These are phyloP conservation scores for Rynchops niger DNA, from an alignment of 2,113 vertebrate genomes.

Conservation along the genomic window DNA sequence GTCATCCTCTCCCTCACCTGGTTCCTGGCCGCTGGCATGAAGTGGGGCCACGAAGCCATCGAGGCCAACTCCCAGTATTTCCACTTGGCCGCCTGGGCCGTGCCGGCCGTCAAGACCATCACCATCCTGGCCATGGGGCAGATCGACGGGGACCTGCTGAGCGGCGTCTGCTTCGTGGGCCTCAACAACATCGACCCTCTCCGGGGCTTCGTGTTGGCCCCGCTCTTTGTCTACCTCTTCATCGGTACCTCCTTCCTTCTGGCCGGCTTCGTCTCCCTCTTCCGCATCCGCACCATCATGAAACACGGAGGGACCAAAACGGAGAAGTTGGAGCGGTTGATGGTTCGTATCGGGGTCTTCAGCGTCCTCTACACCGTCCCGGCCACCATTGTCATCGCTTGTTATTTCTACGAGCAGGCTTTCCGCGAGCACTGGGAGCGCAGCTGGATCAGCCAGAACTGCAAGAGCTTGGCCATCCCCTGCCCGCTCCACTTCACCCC, in stretches of 20 bases:
- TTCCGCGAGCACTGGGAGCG: constrained; percentile 95
- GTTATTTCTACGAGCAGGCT: constrained; percentile 98
- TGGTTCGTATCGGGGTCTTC: constrained; percentile 97
- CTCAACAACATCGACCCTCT: constrained; percentile 91
- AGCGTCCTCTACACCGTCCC: constrained; percentile 97
- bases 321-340: constrained; percentile 93
- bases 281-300: constrained; percentile 98
- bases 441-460: constrained; percentile 93
- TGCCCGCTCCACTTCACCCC: constrained; percentile 87
- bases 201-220: constrained; percentile 92
- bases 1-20: constrained; percentile 97
- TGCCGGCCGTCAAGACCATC: constrained; percentile 95
- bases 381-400: constrained; percentile 95
- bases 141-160: constrained; percentile 93
- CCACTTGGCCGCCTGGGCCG: constrained; percentile 95
- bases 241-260: constrained; percentile 95
- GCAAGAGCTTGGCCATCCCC: constrained; percentile 92
- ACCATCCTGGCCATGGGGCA: constrained; percentile 96
- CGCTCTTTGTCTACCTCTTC: constrained; percentile 96
- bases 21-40: constrained; percentile 98
- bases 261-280: constrained; percentile 95
- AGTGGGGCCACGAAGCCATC: constrained; percentile 98
- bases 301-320: constrained; percentile 97
- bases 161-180: constrained; percentile 94
- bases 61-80: constrained; percentile 98